Percentiles rank a stretch among this genome's conserved stretches.
Conservation (phyloP, 2,797 vertebrate genomes). For the Carcharodon carcharias region DNA sequence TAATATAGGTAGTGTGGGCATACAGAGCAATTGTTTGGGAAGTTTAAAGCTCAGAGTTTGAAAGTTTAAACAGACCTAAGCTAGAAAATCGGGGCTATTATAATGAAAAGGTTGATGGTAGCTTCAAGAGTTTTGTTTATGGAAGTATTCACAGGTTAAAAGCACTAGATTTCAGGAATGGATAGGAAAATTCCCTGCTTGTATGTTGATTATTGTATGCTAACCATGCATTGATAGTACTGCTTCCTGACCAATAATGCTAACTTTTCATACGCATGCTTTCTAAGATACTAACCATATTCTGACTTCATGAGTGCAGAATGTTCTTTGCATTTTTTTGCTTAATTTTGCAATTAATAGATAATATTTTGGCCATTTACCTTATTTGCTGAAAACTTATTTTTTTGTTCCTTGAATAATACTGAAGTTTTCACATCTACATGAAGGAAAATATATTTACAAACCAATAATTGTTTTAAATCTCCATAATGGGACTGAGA, state of each 20-base stretch:
- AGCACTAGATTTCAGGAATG: not conserved
- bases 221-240: slow-evolving; percentile 21
- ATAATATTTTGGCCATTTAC: slow-evolving; percentile 30
- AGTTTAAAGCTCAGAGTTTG: not conserved
- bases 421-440: slow-evolving; percentile 34
- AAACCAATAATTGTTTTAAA: slow-evolving; percentile 37
- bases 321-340: slow-evolving; percentile 28
- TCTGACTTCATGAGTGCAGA: not conserved
- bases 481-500: slow-evolving; percentile 33
- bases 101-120: not conserved
- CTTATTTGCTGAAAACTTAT: not conserved
- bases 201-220: slow-evolving; percentile 32
- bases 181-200: not conserved
- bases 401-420: slow-evolving; percentile 31
- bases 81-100: not conserved
- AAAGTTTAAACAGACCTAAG: not conserved
- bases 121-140: not conserved
- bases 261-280: slow-evolving; percentile 33
- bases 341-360: slow-evolving; percentile 25
- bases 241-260: slow-evolving; percentile 29
- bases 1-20: not conserved
- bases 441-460: slow-evolving; percentile 34
- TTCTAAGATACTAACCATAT: slow-evolving; percentile 31
- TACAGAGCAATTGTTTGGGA: not conserved
- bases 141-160: not conserved